Evolutionary conservation across 2,113 vertebrate species (phyloP), one percentile per base, ranked within the genome.

Genomic region (Rostratula benghalensis): DNA sequence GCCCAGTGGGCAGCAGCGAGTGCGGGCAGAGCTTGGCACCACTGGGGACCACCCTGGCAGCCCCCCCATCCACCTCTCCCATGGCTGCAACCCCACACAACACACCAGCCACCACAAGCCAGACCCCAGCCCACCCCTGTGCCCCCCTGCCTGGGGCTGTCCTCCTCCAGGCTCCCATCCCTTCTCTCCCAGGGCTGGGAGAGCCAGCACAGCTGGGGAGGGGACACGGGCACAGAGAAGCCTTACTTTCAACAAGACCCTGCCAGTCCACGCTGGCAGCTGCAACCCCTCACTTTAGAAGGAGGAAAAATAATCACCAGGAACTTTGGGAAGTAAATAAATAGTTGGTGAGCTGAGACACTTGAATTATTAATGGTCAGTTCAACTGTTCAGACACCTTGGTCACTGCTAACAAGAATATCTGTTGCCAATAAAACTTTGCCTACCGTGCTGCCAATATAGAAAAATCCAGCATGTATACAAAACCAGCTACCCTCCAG

Each of bases 51-150:
- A 54, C 53, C 53, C 53, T 54, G 53, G 53, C 28, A 54, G 51
- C 53, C 16, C 53, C 28, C 53, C 16, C 51, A 53, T 27, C 27
- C 51, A 28, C 51, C 48, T 3, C 48, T 13, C 23, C 4, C 7
- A 7, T 1, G 2, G 43, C 8, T 4, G 20, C 4, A 1, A 27
- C 45, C 48, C 30, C 6, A 1, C 46, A 54, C 31, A 33, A 15
- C 20, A 20, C 1, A 37, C 54, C 28, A 7, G 41, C 67, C 7
- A 1, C 22, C 24, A 33, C 23, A 9, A 60, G 51, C 11, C 2
- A 45, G 57, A 39, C 4, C 82, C 21, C 89, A 37, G 8, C 53
- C 28, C 53, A 15, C 16, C 53, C 73, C 88, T 9, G 9, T 4
- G 0, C 11, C 31, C 41, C 41, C 20, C 9, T 13, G 16, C 45